A percentile compares a stretch with the other conserved stretches of the same genome.
phyloP scores from a whole-genome alignment of 2,113 vertebrate genomes.

The Melanotaenia duboulayi region DNA sequence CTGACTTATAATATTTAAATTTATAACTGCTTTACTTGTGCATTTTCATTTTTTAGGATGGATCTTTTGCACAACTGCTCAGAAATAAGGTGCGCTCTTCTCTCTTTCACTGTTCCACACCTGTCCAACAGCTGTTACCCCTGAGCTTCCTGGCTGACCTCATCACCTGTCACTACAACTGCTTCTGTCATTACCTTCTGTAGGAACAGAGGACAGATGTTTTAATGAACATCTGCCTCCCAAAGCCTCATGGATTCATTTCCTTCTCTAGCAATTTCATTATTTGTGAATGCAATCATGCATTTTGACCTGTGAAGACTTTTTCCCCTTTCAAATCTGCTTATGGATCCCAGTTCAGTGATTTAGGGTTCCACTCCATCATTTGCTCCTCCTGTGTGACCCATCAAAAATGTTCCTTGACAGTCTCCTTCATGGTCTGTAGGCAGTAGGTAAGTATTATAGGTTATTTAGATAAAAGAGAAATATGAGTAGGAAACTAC shows the following conservation, averaged over 20 bases:
- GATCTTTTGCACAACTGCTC: background rate
- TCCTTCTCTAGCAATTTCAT: constrained; percentile 33
- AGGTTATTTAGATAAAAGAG: constrained; percentile 1
- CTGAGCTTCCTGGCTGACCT: constrained; percentile 4
- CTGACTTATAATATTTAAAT: no score
- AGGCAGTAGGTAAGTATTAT: constrained; percentile 35
- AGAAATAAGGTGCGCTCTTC: background rate
- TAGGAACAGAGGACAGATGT: constrained; percentile 43
- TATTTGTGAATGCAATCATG: constrained; percentile 47
- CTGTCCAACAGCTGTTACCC: constrained; percentile 28
- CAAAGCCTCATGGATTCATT: constrained; percentile 30
- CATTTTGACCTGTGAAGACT: constrained; percentile 30
- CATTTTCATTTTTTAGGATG: no score
- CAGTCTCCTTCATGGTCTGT: constrained; percentile 42
- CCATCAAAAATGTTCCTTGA: constrained; percentile 49
- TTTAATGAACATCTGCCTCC: constrained; percentile 46
- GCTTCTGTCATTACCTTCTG: constrained; percentile 38
- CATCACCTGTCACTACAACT: constrained; percentile 17
- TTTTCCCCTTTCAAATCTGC: background rate
- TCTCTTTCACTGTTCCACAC: constrained; percentile 12
- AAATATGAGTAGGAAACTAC: constrained; percentile 13
- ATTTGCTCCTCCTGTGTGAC: constrained; percentile 54
- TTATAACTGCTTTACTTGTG: background rate
- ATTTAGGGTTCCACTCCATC: constrained; percentile 26
- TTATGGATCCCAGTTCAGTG: constrained; percentile 16